Conservation (phyloP, 2,797 vertebrate genomes). For the Sebastes wilsoni region DNA sequence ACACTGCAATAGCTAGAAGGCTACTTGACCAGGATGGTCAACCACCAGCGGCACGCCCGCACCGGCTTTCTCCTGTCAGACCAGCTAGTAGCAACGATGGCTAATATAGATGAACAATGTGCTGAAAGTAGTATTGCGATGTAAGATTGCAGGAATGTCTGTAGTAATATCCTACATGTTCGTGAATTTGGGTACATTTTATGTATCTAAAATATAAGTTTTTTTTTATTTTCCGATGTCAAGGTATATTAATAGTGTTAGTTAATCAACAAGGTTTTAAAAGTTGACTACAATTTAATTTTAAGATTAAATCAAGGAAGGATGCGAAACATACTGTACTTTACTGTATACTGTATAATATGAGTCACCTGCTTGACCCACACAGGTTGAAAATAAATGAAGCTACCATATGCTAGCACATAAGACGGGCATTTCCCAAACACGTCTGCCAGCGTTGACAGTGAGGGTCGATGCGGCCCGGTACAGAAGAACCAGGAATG, state of each 20-base stretch:
- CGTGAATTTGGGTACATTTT: no score
- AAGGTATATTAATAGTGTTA: no score
- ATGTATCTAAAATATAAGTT: neutral
- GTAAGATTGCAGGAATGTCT: neutral
- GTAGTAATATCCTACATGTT: neutral
- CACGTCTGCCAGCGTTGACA: constrained; percentile 29
- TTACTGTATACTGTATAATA: neutral
- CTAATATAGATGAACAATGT: no score
- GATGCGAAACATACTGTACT: neutral
- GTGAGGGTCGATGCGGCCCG: constrained; percentile 20
- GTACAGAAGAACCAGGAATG: constrained; percentile 20
- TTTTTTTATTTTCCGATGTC: no score
- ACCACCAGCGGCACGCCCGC: neutral
- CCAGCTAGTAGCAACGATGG: no score
- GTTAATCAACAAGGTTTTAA: no score
- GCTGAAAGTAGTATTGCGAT: no score
- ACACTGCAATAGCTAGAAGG: no score
- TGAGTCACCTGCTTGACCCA: neutral
- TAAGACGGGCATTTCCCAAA: constrained; percentile 12
- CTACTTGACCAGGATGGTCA: neutral
- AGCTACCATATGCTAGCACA: constrained; percentile 1
- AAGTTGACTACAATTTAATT: no score
- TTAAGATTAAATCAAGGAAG: neutral
- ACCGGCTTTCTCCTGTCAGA: no score
- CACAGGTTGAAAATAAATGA: constrained; percentile 13